These are phyloP conservation scores for Hirtodrosophila alboralis DNA, from an alignment of 2,888 invertebrate species.

Conservation along the genomic window DNA sequence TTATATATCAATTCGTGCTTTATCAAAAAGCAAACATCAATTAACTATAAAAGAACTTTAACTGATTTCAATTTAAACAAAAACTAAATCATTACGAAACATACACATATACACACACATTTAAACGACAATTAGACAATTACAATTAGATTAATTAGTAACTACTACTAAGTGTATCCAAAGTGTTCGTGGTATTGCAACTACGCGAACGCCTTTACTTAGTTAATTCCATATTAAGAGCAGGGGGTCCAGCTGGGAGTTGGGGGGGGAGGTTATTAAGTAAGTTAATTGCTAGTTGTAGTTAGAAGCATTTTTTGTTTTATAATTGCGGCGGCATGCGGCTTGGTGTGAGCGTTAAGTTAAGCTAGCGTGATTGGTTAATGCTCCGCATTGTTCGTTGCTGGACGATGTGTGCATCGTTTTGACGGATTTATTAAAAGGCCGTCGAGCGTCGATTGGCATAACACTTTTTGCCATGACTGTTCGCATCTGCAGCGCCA, in stretches of 20 bases:
- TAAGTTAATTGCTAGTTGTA: conserved; percentile 56
- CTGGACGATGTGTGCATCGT: conserved; percentile 54
- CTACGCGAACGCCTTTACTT: conserved; percentile 54
- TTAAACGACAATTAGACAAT: conserved; percentile 18
- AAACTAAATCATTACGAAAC: conserved; percentile 43
- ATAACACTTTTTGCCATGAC: conserved; percentile 73
- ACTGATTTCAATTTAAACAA: conserved; percentile 44
- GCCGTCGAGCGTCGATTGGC: conserved; percentile 83
- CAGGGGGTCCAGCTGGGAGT: conserved; percentile 15
- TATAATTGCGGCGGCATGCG: conserved; percentile 60
- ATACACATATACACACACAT: conserved; percentile 31
- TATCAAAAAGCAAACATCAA: conserved; percentile 60
- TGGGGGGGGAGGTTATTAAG: conserved; percentile 26
- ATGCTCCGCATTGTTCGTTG: conserved; percentile 77
- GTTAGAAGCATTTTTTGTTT: conserved; percentile 48
- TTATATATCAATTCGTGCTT: conserved; percentile 50
- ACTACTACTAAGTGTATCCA: conserved; percentile 39
- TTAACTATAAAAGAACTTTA: conserved; percentile 60
- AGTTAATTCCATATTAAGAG: conserved; percentile 44
- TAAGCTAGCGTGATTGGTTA: conserved; percentile 66
- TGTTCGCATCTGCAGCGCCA: conserved; percentile 73
- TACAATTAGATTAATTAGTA: conserved; percentile 29
- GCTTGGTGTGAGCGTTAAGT: conserved; percentile 53
- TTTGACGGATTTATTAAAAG: conserved; percentile 68
- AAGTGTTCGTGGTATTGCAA: conserved; percentile 61